Percentiles rank a stretch among this genome's conserved stretches.
Evolutionary conservation across 2,888 invertebrate species (phyloP).

Genomic region (Rotaria sp.): DNA sequence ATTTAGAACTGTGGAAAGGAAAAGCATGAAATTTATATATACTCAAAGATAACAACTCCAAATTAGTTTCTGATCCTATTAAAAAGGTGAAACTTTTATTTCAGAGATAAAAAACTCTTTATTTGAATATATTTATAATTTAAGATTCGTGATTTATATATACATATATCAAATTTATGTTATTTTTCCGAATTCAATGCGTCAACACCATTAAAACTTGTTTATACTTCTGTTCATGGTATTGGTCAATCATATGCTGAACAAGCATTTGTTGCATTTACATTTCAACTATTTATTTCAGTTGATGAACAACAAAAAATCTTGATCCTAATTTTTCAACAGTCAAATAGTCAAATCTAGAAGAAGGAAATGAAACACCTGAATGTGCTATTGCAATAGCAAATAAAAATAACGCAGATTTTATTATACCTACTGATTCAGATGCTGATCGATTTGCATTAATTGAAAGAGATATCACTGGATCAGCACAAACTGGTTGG

Average conservation of each 20-base stretch:
- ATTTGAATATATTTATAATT: neutral
- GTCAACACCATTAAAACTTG: slow-evolving; percentile 61
- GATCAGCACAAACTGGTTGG: slow-evolving; percentile 62
- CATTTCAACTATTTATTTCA: slow-evolving; percentile 60
- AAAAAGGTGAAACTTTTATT: slow-evolving; percentile 60
- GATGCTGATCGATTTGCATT: slow-evolving; percentile 92
- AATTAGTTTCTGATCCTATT: slow-evolving; percentile 65
- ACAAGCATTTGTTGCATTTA: slow-evolving; percentile 68
- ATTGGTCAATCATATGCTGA: slow-evolving; percentile 76
- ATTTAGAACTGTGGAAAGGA: slow-evolving; percentile 66
- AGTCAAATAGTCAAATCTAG: slow-evolving; percentile 93
- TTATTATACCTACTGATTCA: slow-evolving; percentile 92
- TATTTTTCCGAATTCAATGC: slow-evolving; percentile 29
- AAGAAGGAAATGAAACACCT: slow-evolving; percentile 55
- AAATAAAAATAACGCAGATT: slow-evolving; percentile 62
- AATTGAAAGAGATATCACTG: slow-evolving; percentile 70
- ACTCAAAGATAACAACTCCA: slow-evolving; percentile 42
- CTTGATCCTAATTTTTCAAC: slow-evolving; percentile 95
- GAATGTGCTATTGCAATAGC: slow-evolving; percentile 72
- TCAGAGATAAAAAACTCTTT: neutral
- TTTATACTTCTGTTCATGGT: slow-evolving; percentile 95
- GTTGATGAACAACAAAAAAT: slow-evolving; percentile 62
- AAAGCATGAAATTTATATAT: slow-evolving; percentile 69
- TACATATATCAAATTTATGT: neutral
- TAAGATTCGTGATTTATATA: slow-evolving; percentile 22